phyloP scores from a whole-genome alignment of 2,888 invertebrate species.

The Atrina japonica region DNA sequence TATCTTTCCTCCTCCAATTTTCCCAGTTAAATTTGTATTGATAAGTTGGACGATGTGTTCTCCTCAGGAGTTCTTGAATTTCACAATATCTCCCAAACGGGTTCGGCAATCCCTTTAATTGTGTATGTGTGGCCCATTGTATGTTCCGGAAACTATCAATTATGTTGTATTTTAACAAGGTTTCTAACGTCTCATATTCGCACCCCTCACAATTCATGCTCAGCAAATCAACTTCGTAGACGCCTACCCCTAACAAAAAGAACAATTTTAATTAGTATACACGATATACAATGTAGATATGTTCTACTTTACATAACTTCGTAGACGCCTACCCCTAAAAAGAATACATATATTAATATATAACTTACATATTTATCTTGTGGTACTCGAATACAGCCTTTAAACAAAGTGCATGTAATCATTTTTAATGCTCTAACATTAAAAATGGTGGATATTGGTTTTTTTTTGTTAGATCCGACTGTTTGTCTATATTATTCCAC shows the following conservation, averaged over 20 bases:
- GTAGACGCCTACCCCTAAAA: no score
- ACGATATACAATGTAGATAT: no score
- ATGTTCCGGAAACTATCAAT: constrained; percentile 47
- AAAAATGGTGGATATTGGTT: no score
- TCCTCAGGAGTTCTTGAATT: constrained; percentile 45
- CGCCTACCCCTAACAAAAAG: constrained; percentile 34
- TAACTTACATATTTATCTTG: no score
- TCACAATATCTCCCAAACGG: constrained; percentile 45
- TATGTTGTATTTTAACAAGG: constrained; percentile 38
- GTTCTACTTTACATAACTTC: no score
- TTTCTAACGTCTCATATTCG: constrained; percentile 53
- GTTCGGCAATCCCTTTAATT: constrained; percentile 16
- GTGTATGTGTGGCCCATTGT: constrained; percentile 53
- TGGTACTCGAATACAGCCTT: no score
- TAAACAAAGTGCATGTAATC: no score
- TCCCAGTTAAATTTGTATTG: constrained; percentile 57
- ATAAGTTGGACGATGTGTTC: constrained; percentile 54
- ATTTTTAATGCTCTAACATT: no score
- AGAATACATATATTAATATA: no score
- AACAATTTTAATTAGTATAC: not conserved
- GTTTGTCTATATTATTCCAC: no score
- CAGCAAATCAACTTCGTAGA: constrained; percentile 49
- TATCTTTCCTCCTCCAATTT: constrained; percentile 52
- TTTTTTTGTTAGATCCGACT: no score
- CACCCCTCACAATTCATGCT: constrained; percentile 59